Evolutionary conservation across 2,113 vertebrate species (phyloP).

Genomic region (Brachyhypopomus occidentalis): DNA sequence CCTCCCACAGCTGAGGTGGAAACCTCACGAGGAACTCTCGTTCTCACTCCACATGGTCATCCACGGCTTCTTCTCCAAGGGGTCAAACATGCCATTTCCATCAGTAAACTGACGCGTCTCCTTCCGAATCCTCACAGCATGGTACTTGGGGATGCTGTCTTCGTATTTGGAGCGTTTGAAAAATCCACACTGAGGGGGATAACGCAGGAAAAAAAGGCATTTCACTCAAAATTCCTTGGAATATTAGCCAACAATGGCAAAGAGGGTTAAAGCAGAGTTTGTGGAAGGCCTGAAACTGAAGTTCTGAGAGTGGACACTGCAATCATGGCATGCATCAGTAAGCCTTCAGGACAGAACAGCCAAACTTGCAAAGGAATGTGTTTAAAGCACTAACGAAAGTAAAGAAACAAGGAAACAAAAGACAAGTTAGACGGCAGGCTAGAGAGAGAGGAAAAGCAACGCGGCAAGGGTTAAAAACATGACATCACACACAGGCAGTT

Average conservation of each 20-base stretch:
- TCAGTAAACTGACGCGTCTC: slow-evolving; percentile 81
- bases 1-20: slow-evolving; percentile 2
- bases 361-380: slow-evolving; percentile 52
- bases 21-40: slow-evolving; percentile 86
- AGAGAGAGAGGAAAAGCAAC: not conserved
- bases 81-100: slow-evolving; percentile 73
- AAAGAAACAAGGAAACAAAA: slow-evolving; percentile 49
- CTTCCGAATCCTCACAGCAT: slow-evolving; percentile 92
- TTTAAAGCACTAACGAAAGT: slow-evolving; percentile 43
- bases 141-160: slow-evolving; percentile 88
- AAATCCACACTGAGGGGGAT: slow-evolving; percentile 87
- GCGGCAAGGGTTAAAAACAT: slow-evolving; percentile 6
- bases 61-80: slow-evolving; percentile 89
- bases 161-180: slow-evolving; percentile 92
- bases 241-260: not conserved
- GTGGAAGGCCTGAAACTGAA: not conserved
- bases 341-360: slow-evolving; percentile 31
- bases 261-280: not conserved
- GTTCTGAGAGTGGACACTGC: slow-evolving; percentile 14
- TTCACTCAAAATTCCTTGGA: slow-evolving; percentile 1
- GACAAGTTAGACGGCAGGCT: slow-evolving; percentile 6
- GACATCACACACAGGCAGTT: slow-evolving; percentile 21
- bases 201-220: slow-evolving; percentile 30
- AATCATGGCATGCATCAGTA: slow-evolving; percentile 62
- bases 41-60: slow-evolving; percentile 91